Percentiles rank a stretch among this genome's conserved stretches.
Evolutionary conservation across 2,797 vertebrate genomes (phyloP).

Genomic region (Falco novaeseelandiae): DNA sequence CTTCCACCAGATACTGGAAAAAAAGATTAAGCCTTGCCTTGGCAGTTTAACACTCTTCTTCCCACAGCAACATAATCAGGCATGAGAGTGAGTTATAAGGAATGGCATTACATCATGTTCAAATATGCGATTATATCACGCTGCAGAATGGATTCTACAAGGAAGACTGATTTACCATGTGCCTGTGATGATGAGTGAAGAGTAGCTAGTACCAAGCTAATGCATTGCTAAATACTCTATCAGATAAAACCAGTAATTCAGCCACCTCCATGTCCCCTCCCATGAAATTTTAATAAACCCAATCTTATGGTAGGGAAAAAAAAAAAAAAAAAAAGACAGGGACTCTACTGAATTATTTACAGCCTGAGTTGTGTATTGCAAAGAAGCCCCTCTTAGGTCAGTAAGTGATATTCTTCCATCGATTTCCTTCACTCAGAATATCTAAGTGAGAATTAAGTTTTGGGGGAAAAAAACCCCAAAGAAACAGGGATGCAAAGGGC

Average conservation of each 20-base stretch:
- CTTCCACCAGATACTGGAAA: neutral
- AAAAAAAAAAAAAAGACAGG: slow-evolving; percentile 38
- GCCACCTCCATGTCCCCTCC: slow-evolving; percentile 9
- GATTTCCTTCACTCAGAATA: slow-evolving; percentile 49
- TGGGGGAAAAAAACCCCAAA: neutral
- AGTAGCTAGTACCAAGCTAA: neutral
- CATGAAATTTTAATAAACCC: slow-evolving; percentile 78
- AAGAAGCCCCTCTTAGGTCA: slow-evolving; percentile 58
- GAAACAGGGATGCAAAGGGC: slow-evolving; percentile 13
- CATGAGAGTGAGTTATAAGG: neutral
- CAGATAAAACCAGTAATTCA: slow-evolving; percentile 26
- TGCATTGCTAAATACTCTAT: neutral
- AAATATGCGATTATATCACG: neutral
- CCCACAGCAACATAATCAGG: neutral
- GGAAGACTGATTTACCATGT: neutral
- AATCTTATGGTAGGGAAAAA: slow-evolving; percentile 65
- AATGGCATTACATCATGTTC: neutral
- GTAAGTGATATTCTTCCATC: slow-evolving; percentile 70
- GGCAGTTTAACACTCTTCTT: neutral
- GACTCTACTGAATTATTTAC: slow-evolving; percentile 78
- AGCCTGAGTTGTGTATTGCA: neutral
- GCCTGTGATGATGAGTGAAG: neutral
- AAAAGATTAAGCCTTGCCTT: neutral
- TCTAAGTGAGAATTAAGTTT: slow-evolving; percentile 31
- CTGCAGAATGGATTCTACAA: neutral